A percentile compares a stretch with the other conserved stretches of the same genome.
Evolutionary conservation across 2,888 invertebrate genomes (phyloP).

Genomic region (Monoplex corrugatus): DNA sequence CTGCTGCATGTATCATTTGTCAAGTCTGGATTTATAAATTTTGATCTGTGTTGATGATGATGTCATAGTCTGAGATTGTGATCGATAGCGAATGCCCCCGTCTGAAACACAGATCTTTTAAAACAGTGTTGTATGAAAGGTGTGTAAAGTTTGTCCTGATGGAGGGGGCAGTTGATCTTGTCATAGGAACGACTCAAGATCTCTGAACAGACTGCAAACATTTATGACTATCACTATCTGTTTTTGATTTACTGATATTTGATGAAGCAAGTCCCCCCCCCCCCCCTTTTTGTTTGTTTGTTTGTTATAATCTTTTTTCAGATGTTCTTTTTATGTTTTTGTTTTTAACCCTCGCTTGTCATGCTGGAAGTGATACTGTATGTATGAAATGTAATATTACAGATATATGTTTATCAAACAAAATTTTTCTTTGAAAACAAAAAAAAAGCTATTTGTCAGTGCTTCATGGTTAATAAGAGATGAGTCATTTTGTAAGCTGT

Average conservation of each 20-base stretch:
- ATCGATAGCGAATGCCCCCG: conserved; percentile 7
- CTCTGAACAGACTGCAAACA: no score
- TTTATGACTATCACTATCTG: not conserved
- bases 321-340: not conserved
- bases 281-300: not conserved
- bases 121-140: no score
- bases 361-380: no score
- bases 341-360: not conserved
- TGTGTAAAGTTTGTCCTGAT: no score
- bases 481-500: no score
- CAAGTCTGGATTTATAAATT: no score
- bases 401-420: no score
- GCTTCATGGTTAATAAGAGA: conserved; percentile 42
- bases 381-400: not conserved
- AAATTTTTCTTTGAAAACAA: not conserved
- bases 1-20: no score
- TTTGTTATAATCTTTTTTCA: not conserved
- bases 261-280: not conserved
- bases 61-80: not conserved
- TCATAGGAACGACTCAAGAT: no score
- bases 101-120: not conserved
- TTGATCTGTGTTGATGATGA: not conserved
- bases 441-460: not conserved
- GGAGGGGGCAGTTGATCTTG: no score
- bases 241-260: not conserved